Conservation (phyloP, 1,140 invertebrate genomes). For the Drosophila serrata region DNA sequence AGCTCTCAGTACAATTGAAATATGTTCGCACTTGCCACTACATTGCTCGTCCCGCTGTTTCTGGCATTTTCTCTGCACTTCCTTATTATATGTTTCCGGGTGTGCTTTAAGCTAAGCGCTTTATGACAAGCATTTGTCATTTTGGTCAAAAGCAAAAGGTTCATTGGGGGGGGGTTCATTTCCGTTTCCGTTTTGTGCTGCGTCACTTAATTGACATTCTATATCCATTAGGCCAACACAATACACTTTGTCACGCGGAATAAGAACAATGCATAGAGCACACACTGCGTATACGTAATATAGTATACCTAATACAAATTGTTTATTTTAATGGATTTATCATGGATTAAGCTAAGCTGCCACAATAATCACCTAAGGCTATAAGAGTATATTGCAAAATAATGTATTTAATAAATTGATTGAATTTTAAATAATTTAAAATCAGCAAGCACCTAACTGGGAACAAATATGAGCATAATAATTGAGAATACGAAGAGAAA, state of each 20-base stretch:
- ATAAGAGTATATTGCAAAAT: background rate
- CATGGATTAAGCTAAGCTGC: background rate
- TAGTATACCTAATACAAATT: background rate
- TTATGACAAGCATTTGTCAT: constrained; percentile 41
- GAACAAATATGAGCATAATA: background rate
- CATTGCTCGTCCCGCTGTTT: constrained; percentile 8
- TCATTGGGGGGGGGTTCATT: constrained; percentile 1
- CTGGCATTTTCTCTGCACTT: constrained; percentile 16
- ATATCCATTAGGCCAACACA: constrained; percentile 21
- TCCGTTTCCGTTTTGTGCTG: constrained; percentile 33
- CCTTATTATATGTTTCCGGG: constrained; percentile 9
- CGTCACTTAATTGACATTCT: constrained; percentile 37
- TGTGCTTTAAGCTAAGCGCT: constrained; percentile 6
- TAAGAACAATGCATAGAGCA: background rate
- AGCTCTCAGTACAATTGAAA: constrained; percentile 62
- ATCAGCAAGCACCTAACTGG: background rate
- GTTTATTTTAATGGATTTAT: background rate
- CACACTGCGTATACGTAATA: constrained; percentile 37
- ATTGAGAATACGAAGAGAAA: too few species aligned
- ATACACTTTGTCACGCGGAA: constrained; percentile 17
- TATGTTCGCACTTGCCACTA: constrained; percentile 43
- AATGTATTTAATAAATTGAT: background rate
- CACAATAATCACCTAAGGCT: background rate
- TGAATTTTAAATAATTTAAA: background rate
- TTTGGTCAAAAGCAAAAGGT: constrained; percentile 1